These are phyloP conservation scores for Girardinus metallicus DNA, from an alignment of 2,797 vertebrate genomes.

Conservation along the genomic window DNA sequence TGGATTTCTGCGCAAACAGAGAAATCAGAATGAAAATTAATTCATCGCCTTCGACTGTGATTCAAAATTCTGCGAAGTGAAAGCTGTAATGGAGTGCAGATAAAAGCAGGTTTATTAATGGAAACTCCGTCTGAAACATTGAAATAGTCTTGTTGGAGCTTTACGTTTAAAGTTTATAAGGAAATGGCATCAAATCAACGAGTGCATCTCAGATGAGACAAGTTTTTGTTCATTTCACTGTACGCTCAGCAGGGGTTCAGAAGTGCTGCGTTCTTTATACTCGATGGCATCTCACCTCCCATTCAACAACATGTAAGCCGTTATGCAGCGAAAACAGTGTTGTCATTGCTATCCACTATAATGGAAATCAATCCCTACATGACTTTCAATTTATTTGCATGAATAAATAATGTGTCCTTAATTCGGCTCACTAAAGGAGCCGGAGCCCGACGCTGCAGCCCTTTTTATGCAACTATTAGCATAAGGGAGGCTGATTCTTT, in stretches of 20 bases:
- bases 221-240: conserved; percentile 26
- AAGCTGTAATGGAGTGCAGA: conserved; percentile 15
- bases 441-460: conserved; percentile 38
- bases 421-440: conserved; percentile 73
- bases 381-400: conserved; percentile 82
- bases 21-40: conserved; percentile 24
- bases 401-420: conserved; percentile 79
- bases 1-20: conserved; percentile 8
- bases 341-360: conserved; percentile 74
- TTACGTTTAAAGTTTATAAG: conserved; percentile 21
- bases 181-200: conserved; percentile 32
- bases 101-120: conserved; percentile 22
- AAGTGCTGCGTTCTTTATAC: conserved; percentile 34
- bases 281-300: conserved; percentile 57
- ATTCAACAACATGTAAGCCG: conserved; percentile 49
- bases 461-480: conserved; percentile 76
- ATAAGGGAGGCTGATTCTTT: conserved; percentile 78
- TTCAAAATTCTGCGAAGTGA: conserved; percentile 18
- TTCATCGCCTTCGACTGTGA: conserved; percentile 10
- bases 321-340: conserved; percentile 55
- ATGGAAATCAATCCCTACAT: conserved; percentile 82
- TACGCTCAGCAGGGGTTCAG: conserved; percentile 19
- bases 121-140: conserved; percentile 20
- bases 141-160: conserved; percentile 17
- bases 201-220: conserved; percentile 20